Evolutionary conservation across 2,113 vertebrate species (phyloP).

Genomic region (Prietella phreatophila): DNA sequence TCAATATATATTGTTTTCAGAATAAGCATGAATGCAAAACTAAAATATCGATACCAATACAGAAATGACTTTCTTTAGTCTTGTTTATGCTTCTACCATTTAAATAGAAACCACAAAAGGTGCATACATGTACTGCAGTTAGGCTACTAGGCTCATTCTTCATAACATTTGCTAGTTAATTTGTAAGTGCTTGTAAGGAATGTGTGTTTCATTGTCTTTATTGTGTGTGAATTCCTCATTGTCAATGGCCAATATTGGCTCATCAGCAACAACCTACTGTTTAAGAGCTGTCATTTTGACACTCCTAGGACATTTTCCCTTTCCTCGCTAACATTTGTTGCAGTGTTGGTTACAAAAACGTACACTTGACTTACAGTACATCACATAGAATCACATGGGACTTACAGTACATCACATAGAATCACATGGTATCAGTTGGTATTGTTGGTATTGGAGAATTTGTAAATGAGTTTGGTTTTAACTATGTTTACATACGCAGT

Average conservation of each 20-base stretch:
- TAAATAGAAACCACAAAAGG: background rate
- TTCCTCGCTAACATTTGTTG: background rate
- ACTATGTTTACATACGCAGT: too few species aligned
- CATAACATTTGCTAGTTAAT: background rate
- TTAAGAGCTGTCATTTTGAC: background rate
- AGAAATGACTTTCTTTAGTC: background rate
- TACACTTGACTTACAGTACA: background rate
- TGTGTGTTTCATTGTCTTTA: background rate
- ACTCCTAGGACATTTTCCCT: background rate
- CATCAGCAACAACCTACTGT: background rate
- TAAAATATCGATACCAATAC: background rate
- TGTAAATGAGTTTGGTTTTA: background rate
- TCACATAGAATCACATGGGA: background rate
- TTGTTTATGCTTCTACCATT: background rate
- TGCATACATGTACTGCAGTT: background rate
- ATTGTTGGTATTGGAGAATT: background rate
- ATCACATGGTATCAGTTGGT: background rate
- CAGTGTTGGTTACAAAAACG: background rate
- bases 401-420: background rate
- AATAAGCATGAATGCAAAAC: background rate
- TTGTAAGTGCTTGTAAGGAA: background rate
- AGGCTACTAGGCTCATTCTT: background rate
- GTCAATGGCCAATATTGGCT: background rate
- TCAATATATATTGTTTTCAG: background rate
- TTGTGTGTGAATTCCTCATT: background rate